Evolutionary conservation across 2,888 invertebrate species (phyloP), one percentile per base, ranked within the genome.

Genomic region (Oeneis ivallda): DNA sequence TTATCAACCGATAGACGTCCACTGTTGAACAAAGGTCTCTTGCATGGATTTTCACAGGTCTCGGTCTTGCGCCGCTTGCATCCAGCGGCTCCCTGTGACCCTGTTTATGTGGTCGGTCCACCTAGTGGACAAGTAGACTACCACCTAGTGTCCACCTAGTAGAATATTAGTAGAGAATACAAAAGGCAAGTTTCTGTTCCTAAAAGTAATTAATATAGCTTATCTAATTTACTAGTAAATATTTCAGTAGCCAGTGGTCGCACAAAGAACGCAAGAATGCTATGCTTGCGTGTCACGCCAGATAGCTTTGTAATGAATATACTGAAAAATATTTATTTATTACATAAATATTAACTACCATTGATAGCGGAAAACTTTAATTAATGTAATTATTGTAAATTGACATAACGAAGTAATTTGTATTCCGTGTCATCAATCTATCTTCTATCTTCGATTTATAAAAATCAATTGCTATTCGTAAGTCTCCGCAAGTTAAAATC

Each of bases 181-280:
- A 37, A 37, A 9, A 5, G 5, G 41, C 41, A 41, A 41, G 41
- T 39, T 17, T 32, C 9, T 19, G 19, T 57, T 43, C 26, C 57
- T 57, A 26, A 57, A 57, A 57, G 57, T 57, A 57, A 57, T 57
- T 57, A 57, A 43, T 57, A 32, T 57, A 43, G 19, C 57, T 57
- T 57, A 57, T 57, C 57, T 57, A 57, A 57, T 57, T 57, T 57
- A 57, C 57, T 26, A 57, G 26, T 57, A 43, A 57, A 57, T 43
- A 57, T 43, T 43, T 57, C 57, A 57, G 43, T 43, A 13, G 19
- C 43, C 56, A 37, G 57, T 32, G 57, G 41, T n/a, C n/a, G 19
- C 19, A 26, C 26, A 4, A 19, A 15, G 26, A 8, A 17, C 26
- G 43, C 13, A 26, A n/a, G 57, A 26, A 43, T 43, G 57, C 43